These are phyloP conservation scores for Monopis laevigella DNA, from an alignment of 2,888 invertebrate species.

Conservation along the genomic window DNA sequence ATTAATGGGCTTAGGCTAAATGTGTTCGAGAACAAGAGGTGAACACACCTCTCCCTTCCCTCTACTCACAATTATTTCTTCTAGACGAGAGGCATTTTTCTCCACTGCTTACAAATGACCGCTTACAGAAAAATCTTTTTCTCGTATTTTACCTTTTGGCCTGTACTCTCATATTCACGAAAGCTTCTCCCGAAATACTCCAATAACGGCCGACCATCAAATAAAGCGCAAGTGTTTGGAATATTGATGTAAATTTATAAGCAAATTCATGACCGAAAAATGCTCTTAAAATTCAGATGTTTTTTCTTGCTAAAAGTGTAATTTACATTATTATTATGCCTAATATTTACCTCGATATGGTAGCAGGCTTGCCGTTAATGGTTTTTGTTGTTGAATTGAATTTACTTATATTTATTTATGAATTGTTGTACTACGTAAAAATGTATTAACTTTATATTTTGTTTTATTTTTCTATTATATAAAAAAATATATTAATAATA, in stretches of 20 bases:
- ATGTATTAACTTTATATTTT: too few species aligned
- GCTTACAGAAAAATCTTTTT: conserved; percentile 51
- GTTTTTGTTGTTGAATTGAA: too few species aligned
- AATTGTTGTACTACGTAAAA: too few species aligned
- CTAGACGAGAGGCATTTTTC: conserved; percentile 55
- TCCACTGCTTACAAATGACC: conserved; percentile 58
- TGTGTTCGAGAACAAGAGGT: conserved; percentile 3
- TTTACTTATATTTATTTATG: too few species aligned
- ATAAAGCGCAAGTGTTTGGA: conserved; percentile 6
- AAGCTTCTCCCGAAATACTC: conserved; percentile 5
- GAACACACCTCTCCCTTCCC: neutral
- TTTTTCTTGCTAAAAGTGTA: too few species aligned
- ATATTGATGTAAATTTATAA: conserved; percentile 11
- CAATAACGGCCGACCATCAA: conserved; percentile 11
- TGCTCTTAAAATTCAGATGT: too few species aligned
- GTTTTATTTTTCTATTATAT: too few species aligned
- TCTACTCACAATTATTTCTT: conserved; percentile 43
- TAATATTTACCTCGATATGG: too few species aligned
- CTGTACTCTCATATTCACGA: conserved; percentile 12
- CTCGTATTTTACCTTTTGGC: conserved; percentile 42
- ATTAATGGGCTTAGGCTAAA: conserved; percentile 10
- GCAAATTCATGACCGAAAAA: neutral
- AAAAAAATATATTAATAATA: too few species aligned
- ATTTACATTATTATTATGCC: too few species aligned
- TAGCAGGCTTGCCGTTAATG: too few species aligned